These are phyloP conservation scores for Malaclemys terrapin DNA, from an alignment of 2,113 vertebrate genomes.

Conservation along the genomic window DNA sequence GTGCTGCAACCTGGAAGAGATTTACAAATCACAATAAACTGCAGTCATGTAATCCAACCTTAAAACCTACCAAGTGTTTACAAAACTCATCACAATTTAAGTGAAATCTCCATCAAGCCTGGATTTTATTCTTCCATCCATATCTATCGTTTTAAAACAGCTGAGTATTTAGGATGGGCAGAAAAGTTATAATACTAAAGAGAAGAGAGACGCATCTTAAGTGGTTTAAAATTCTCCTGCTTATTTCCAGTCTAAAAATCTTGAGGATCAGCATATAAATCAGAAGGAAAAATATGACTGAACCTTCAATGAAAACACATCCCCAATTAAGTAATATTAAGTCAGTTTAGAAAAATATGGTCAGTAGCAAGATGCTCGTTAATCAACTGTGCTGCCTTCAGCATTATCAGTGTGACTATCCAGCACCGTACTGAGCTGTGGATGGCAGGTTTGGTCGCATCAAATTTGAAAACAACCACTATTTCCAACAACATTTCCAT, in stretches of 20 bases:
- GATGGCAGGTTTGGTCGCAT: background rate
- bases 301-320: background rate
- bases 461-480: background rate
- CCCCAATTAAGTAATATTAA: background rate
- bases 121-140: background rate
- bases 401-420: accelerated
- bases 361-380: background rate
- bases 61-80: background rate
- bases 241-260: background rate
- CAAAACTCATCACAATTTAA: background rate
- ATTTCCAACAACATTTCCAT: background rate
- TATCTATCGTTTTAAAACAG: background rate
- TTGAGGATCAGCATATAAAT: background rate
- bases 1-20: slow-evolving; percentile 86
- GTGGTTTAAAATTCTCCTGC: background rate
- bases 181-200: background rate
- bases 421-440: background rate
- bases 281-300: accelerated
- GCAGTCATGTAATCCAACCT: background rate
- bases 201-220: background rate
- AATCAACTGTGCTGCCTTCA: background rate
- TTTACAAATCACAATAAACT: slow-evolving; percentile 27
- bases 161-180: background rate
- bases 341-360: background rate
- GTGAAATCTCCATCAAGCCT: background rate